Percentiles rank a stretch among this genome's conserved stretches.
These are phyloP conservation scores for Laupala kohalensis DNA, from an alignment of 1,140 invertebrate species.

Conservation along the genomic window DNA sequence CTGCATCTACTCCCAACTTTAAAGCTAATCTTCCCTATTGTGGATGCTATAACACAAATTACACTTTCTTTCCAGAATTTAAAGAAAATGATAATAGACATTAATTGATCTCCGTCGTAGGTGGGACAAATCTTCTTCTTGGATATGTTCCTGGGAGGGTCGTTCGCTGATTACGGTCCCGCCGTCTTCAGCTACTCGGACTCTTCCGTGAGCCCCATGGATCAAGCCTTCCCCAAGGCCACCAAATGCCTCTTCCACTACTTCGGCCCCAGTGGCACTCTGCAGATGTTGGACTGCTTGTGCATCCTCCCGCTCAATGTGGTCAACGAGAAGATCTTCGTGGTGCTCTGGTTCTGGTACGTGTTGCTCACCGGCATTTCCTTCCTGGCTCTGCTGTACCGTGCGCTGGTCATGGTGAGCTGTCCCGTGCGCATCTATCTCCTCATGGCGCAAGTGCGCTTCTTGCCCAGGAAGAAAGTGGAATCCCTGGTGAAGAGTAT, in stretches of 20 bases:
- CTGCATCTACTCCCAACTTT: no score
- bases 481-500: not conserved
- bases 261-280: conserved; percentile 25
- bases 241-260: conserved; percentile 52
- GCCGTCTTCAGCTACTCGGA: not conserved
- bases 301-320: conserved; percentile 43
- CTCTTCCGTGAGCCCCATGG: not conserved
- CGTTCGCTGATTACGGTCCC: not conserved
- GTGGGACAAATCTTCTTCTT: not conserved
- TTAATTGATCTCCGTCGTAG: not conserved
- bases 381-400: conserved; percentile 29
- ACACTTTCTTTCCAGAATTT: no score
- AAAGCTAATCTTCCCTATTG: no score
- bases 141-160: not conserved
- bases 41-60: no score
- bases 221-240: conserved; percentile 53
- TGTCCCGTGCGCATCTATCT: not conserved
- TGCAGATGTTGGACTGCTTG: conserved; percentile 33
- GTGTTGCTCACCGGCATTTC: conserved; percentile 30
- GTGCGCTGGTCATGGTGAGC: conserved; percentile 13
- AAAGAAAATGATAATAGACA: no score
- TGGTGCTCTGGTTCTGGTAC: conserved; percentile 43
- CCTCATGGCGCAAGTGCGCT: not conserved
- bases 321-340: conserved; percentile 41
- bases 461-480: not conserved